Evolutionary conservation across 2,113 vertebrate species (phyloP), one percentile per base, ranked within the genome.

Genomic region (Varanus komodoensis): DNA sequence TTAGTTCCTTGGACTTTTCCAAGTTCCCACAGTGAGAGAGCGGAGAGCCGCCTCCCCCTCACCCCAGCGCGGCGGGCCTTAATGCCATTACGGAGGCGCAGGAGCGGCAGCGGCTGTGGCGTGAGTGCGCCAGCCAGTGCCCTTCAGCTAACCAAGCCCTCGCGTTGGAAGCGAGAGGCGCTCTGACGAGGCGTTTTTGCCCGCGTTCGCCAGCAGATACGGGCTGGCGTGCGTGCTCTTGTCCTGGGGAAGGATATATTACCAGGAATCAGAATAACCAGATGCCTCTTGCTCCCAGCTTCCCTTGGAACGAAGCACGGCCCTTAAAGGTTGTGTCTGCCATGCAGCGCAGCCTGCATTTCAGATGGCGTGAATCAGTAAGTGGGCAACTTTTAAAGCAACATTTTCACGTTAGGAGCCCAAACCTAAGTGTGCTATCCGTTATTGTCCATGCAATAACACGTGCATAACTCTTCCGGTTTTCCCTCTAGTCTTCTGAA

Each of bases 161-260:
- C 25, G 25, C 34, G n/a, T 19, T 25, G 27, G 17, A 3, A 50
- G 25, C 5, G n/a, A 84, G 81, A 48, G 48, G 34, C 17, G 5
- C 52, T 71, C 89, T 93, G 91, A 94, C 84, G 92, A 89, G 90
- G 93, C 92, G 14, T 8, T 92, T 75, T 82, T 32, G 6, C 2
- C 0, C 21, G 23, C 67, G 8, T 61, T 34, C 29, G 17, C 44
- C n/a, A n/a, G 21, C 82, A 25, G 69, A 79, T n/a, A 8, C 69
- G 54, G 88, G 52, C n/a, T 29, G 17, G 23, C 54, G 32, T 0
- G 48, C 48, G 15, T 15, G 1, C 67, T 6, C 48, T 38, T 29
- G 50, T 57, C 23, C 54, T 44, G 19, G 9, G 12, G 1, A 25
- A 8, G 23, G 11, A 77, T 79, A 9, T 8, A 25, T 6, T 19